Evolutionary conservation across 2,113 vertebrate species (phyloP), one percentile per base, ranked within the genome.

Genomic region (Bombycilla garrulus): DNA sequence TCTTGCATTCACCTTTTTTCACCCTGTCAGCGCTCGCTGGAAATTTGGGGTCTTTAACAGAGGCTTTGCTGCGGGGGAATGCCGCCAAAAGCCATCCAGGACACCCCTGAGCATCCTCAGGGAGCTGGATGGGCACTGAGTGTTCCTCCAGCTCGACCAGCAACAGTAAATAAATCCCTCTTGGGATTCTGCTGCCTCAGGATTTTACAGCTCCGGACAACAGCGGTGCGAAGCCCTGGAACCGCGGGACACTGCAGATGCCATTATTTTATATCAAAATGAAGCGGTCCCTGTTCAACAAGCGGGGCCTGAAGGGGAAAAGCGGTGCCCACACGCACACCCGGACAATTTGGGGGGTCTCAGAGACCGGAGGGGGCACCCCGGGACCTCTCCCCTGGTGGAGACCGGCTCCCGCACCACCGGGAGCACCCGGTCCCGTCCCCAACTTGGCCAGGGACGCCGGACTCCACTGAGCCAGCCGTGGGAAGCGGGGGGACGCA

Each of bases 141-240:
- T 31, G 70, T 61, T 84, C 69, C 78, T 89, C 62, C 38, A n/a
- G 73, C 47, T 12, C 10, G 25, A 51, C 17, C 65, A 65, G 51
- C 16, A 7, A 40, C 16, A n/a, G 48, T 38, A 66, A 42, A 66
- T 65, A 53, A 94, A 90, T 77, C 28, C 47, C 35, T 61, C 44
- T 15, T 2, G 53, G 70, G 77, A 79, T 93, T 95, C 45, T 44
- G 80, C 88, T 83, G 86, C 77, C 76, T 93, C 56, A 29, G 92
- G 91, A 36, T 94, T 88, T 86, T 40, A n/a, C 3, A 12, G 61
- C 5, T 2, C 38, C 8, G 29, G 81, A 81, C 28, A 33, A 26
- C 3, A 35, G 36, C 12, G 4, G 36, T 26, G 61, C 1, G 31
- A 36, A 87, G 53, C 88, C 57, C 77, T 2, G 56, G 69, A 13